Conservation (phyloP, 2,888 invertebrate species). For the Diarsia brunnea region DNA sequence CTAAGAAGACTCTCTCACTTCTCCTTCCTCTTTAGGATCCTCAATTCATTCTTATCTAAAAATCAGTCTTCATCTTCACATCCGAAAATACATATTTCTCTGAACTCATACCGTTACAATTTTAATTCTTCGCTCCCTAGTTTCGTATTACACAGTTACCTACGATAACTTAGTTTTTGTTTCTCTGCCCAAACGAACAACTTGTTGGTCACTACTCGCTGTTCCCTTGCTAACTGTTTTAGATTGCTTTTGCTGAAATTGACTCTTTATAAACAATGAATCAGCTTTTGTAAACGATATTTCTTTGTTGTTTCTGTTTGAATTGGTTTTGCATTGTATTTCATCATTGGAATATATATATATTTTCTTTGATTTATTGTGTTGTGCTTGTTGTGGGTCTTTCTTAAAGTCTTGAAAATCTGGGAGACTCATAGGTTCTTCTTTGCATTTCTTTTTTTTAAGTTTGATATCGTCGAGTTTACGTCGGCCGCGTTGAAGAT, state of each 20-base stretch:
- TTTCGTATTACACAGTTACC: constrained; percentile 60
- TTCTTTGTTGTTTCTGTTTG: constrained; percentile 40
- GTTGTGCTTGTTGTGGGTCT: neutral
- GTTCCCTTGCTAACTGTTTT: constrained; percentile 65
- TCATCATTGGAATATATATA: constrained; percentile 2
- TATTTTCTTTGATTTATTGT: neutral
- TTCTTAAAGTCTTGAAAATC: neutral
- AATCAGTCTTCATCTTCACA: neutral
- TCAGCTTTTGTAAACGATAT: constrained; percentile 42
- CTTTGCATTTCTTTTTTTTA: neutral
- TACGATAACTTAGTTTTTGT: constrained; percentile 69
- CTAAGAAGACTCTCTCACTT: too few relatives aligned
- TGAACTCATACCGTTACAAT: constrained; percentile 7
- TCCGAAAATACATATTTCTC: neutral
- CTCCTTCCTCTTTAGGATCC: neutral
- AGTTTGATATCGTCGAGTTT: neutral
- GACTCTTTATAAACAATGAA: constrained; percentile 55
- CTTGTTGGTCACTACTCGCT: constrained; percentile 64
- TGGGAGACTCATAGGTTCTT: neutral
- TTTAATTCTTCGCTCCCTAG: constrained; percentile 58
- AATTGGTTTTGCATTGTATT: constrained; percentile 36
- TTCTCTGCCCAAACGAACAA: constrained; percentile 63
- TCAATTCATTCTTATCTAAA: neutral
- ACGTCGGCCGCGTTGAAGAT: too few relatives aligned
- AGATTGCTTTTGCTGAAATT: constrained; percentile 66